These are phyloP conservation scores for Echiichthys vipera DNA, from an alignment of 2,797 vertebrate species.

Conservation along the genomic window DNA sequence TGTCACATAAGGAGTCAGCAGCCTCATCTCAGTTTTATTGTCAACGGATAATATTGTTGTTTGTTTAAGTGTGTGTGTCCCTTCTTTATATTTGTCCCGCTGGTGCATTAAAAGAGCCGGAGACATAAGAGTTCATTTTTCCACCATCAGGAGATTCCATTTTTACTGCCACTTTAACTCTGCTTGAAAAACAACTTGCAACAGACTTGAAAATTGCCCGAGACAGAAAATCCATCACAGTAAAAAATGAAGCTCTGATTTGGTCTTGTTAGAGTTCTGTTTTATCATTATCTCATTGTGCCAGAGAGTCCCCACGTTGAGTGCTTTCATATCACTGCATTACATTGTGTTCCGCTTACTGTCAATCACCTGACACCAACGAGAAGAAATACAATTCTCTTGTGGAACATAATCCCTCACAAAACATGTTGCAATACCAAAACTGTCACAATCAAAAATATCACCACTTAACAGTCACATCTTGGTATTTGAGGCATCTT, in stretches of 20 bases:
- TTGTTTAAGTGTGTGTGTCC: conserved; percentile 16
- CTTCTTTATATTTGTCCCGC: conserved; percentile 6
- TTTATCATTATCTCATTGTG: conserved; percentile 72
- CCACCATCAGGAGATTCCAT: conserved; percentile 9
- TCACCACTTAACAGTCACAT: conserved; percentile 19
- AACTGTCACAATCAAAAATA: conserved; percentile 37
- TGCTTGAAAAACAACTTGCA: conserved; percentile 33
- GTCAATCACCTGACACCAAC: conserved; percentile 66
- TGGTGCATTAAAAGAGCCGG: conserved; percentile 18
- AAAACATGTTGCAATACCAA: conserved; percentile 56
- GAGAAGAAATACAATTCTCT: conserved; percentile 50
- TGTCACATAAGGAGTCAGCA: background rate
- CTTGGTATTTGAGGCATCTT: conserved; percentile 34
- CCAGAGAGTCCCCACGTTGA: conserved; percentile 67
- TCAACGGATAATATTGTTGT: background rate
- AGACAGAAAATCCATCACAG: conserved; percentile 68
- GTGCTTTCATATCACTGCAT: conserved; percentile 62
- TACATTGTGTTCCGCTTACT: conserved; percentile 60
- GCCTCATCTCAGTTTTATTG: conserved; percentile 24
- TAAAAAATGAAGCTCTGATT: conserved; percentile 60
- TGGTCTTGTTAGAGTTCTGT: conserved; percentile 56
- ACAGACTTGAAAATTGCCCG: conserved; percentile 50
- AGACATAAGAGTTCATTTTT: conserved; percentile 19
- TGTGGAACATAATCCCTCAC: conserved; percentile 59
- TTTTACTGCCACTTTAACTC: conserved; percentile 22